Evolutionary conservation across 2,888 invertebrate genomes (phyloP).

Genomic region (Choristoneura rosaceana): DNA sequence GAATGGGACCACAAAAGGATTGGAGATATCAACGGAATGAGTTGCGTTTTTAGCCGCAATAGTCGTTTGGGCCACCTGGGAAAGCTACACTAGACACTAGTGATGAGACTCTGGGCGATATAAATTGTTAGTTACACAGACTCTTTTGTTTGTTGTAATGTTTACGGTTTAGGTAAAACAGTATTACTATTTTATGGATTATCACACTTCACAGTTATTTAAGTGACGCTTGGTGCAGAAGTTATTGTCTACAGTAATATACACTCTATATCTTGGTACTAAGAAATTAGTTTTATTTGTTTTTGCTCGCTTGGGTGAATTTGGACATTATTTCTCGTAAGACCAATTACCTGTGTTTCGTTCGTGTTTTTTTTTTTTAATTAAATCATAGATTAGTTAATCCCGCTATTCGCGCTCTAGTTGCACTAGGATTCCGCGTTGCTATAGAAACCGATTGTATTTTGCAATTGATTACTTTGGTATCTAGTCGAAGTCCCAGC

Average conservation of each 20-base stretch:
- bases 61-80: slow-evolving; percentile 63
- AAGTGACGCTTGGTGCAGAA: background rate
- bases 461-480: slow-evolving; percentile 7
- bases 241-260: background rate
- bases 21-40: slow-evolving; percentile 57
- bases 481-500: slow-evolving; percentile 7
- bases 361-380: background rate
- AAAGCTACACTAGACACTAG: slow-evolving; percentile 42
- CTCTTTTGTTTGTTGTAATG: background rate
- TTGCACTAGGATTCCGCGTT: background rate
- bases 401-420: background rate
- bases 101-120: slow-evolving; percentile 14
- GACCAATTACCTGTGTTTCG: background rate
- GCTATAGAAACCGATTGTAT: background rate
- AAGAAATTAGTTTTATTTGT: background rate
- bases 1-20: slow-evolving; percentile 52
- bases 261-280: background rate
- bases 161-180: background rate
- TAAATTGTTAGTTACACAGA: slow-evolving; percentile 3
- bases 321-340: background rate
- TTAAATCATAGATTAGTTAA: background rate
- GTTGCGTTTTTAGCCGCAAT: slow-evolving; percentile 59
- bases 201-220: background rate
- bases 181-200: background rate
- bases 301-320: background rate